Conservation (phyloP, 2,113 vertebrate genomes). For the Rissa tridactyla region DNA sequence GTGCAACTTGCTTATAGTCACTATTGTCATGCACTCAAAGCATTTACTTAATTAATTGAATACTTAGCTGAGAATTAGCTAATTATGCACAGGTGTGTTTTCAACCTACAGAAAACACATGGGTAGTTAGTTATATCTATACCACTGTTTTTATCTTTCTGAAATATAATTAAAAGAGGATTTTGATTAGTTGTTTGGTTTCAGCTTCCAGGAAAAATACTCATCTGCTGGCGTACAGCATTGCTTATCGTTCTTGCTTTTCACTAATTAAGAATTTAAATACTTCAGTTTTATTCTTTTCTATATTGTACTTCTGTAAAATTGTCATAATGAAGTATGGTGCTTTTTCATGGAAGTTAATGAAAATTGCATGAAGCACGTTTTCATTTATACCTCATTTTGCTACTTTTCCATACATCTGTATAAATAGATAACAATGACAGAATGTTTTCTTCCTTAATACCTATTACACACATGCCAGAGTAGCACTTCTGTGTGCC, state of each 20-base stretch:
- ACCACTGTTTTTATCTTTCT: neutral
- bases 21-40: neutral
- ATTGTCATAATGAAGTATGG: neutral
- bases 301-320: neutral
- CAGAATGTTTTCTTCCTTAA: neutral
- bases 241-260: neutral
- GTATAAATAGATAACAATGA: neutral
- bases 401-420: neutral
- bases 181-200: neutral
- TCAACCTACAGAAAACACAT: neutral
- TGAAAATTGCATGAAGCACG: neutral
- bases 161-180: neutral
- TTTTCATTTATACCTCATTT: neutral
- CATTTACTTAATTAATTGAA: neutral
- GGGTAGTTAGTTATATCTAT: neutral
- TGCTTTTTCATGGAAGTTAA: neutral
- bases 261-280: neutral
- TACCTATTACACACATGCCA: neutral
- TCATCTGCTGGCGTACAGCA: neutral
- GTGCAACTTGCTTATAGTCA: neutral
- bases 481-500: neutral
- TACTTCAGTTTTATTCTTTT: neutral
- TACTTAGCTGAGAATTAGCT: neutral
- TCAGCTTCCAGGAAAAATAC: neutral
- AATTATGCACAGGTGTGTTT: neutral